A percentile compares a stretch with the other conserved stretches of the same genome.
Conservation (phyloP, 2,113 vertebrate species). For the Leptobrachium ailaonicum region DNA sequence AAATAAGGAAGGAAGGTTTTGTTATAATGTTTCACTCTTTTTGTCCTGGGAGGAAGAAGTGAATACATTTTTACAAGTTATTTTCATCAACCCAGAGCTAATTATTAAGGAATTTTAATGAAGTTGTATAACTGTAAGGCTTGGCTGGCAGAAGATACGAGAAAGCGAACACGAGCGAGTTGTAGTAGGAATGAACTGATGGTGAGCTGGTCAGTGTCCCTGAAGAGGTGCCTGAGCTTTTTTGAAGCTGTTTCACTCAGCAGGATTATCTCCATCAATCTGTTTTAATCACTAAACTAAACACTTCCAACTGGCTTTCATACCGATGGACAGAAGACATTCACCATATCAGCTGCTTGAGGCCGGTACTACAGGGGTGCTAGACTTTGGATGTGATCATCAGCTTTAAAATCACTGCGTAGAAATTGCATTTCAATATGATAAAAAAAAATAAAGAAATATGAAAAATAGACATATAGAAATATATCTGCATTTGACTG, state of each 20-base stretch:
- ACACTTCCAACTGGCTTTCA: constrained; percentile 76
- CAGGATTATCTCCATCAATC: constrained; percentile 87
- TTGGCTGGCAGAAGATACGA: constrained; percentile 27
- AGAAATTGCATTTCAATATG: no score
- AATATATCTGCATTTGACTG: no score
- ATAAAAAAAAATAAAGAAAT: no score
- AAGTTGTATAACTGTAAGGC: constrained; percentile 50
- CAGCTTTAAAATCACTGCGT: no score
- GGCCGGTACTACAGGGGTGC: no score
- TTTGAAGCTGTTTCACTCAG: constrained; percentile 79
- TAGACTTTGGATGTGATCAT: no score
- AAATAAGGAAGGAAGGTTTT: no score
- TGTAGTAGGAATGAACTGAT: constrained; percentile 67
- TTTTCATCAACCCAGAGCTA: constrained; percentile 41
- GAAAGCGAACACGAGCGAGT: constrained; percentile 59
- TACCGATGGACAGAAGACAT: constrained; percentile 52
- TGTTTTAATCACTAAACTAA: constrained; percentile 84
- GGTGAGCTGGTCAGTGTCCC: constrained; percentile 68
- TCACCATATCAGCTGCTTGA: no score
- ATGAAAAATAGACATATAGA: no score
- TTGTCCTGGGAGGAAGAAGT: neutral
- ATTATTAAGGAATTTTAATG: constrained; percentile 40
- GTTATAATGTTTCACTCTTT: no score
- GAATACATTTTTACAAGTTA: constrained; percentile 5
- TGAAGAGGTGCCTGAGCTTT: constrained; percentile 70